Base-by-base conservation (phyloP, 2,888 invertebrate species). In the Ormia ochracea region DNA sequence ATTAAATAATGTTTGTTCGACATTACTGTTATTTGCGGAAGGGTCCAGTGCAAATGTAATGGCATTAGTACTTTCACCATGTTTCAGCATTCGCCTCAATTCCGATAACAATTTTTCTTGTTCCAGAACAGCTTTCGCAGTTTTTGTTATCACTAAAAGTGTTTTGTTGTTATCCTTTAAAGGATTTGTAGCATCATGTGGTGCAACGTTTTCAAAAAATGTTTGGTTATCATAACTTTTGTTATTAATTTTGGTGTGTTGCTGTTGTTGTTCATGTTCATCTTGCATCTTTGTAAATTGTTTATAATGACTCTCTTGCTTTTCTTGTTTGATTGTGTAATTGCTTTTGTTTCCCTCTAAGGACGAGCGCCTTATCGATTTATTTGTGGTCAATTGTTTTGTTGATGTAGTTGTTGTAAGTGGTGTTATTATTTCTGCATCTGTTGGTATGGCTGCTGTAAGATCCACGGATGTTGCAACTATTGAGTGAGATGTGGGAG, bases 221-320 rank as follows among this genome's bases (percentile, higher is more conserved):
- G 36, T 36, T 45, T 21, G 31, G 14, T 3, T 36, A 5, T 19
- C 19, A 63, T 63, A 26, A 33, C 12, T 52, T 19, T 52, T 38
- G 28, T 54, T 36, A 6, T 31, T 31, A 3, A 58, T 65, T 56
- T 81, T 81, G 58, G 17, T 19, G 52, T 75, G 41, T 17, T 45
- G 19, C 17, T 54, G 6, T 75, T 61, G 19, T 43, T 41, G 26
- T 21, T 41, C 23, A 6, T 59, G 66, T 45, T 73, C 54, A 52
- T 38, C 58, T 63, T 7, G 23, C 17, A 21, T 31, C 4, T 56
- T 59, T 59, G 50, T 38, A 12, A 9, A 14, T 69, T 17, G 26
- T 21, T 48, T 61, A 48, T 75, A 21, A 36, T 31, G 58, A 14
- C 1, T 54, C n/a, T 54, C 10, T 19, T 61, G 59, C 21, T 52